Conservation (phyloP, 2,797 vertebrate species). For the Emydoidea blandingii region DNA sequence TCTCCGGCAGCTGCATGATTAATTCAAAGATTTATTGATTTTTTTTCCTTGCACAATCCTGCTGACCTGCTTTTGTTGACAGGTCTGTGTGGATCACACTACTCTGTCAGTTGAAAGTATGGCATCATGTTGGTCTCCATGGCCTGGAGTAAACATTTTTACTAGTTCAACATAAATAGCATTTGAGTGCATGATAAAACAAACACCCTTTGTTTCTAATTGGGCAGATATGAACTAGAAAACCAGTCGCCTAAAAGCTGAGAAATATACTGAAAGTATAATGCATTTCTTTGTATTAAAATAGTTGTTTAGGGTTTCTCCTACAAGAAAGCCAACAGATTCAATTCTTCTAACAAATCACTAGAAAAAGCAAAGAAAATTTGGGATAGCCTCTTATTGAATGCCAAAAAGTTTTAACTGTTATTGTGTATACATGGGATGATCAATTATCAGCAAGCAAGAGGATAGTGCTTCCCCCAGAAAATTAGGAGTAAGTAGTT, state of each 20-base stretch:
- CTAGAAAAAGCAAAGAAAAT: neutral
- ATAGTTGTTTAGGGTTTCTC: neutral
- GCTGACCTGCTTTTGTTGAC: slow-evolving; percentile 81
- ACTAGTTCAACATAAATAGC: neutral
- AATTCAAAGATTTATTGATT: slow-evolving; percentile 94
- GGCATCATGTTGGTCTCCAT: slow-evolving; percentile 16
- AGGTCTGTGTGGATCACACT: slow-evolving; percentile 66
- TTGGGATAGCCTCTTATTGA: neutral
- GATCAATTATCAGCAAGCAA: neutral
- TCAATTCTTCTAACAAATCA: neutral
- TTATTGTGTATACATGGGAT: neutral
- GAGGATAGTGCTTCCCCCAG: neutral
- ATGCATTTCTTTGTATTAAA: neutral
- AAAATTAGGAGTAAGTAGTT: neutral
- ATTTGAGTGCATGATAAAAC: neutral
- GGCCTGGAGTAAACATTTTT: slow-evolving; percentile 46
- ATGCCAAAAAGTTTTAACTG: neutral
- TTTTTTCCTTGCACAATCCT: slow-evolving; percentile 79
- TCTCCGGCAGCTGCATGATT: slow-evolving; percentile 90
- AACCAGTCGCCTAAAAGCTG: neutral
- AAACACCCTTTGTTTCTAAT: neutral
- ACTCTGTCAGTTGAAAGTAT: slow-evolving; percentile 49
- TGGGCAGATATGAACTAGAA: neutral
- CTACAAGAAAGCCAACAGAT: neutral
- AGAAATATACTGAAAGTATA: accelerated